Percentiles rank a stretch among this genome's conserved stretches.
Conservation (phyloP, 1,140 invertebrate species). For the Sweltsa coloradensis region DNA sequence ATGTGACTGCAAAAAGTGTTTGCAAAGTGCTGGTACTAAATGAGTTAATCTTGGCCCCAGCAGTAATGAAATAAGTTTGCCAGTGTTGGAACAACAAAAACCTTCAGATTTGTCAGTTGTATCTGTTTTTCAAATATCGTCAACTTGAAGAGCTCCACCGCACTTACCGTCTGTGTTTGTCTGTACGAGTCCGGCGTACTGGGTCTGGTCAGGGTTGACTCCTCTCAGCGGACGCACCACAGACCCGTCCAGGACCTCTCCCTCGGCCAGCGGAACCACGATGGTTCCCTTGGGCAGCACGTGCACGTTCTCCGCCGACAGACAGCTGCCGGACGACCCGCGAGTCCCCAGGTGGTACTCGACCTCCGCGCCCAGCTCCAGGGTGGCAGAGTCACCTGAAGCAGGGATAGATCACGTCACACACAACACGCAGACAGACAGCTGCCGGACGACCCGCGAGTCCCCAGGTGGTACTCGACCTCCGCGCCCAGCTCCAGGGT, state of each 20-base stretch:
- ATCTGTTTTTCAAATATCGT: neutral
- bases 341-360: constrained; percentile 77
- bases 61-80: too few species aligned
- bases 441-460: constrained; percentile 54
- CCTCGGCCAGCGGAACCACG: constrained; percentile 42
- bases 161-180: constrained; percentile 25
- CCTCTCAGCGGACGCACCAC: constrained; percentile 76
- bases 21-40: too few species aligned
- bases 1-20: too few species aligned
- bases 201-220: constrained; percentile 84
- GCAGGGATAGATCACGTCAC: too few species aligned
- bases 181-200: constrained; percentile 72
- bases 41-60: too few species aligned
- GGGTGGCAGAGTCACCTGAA: constrained; percentile 43
- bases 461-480: constrained; percentile 81
- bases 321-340: constrained; percentile 59
- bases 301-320: constrained; percentile 83
- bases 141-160: neutral
- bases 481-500: constrained; percentile 80
- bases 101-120: neutral
- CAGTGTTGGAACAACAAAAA: too few species aligned
- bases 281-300: constrained; percentile 68
- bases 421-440: constrained; percentile 86
- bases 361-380: constrained; percentile 86
- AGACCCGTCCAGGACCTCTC: constrained; percentile 64